Evolutionary conservation across 2,797 vertebrate species (phyloP), one percentile per base, ranked within the genome.

Genomic region (Nasua narica): DNA sequence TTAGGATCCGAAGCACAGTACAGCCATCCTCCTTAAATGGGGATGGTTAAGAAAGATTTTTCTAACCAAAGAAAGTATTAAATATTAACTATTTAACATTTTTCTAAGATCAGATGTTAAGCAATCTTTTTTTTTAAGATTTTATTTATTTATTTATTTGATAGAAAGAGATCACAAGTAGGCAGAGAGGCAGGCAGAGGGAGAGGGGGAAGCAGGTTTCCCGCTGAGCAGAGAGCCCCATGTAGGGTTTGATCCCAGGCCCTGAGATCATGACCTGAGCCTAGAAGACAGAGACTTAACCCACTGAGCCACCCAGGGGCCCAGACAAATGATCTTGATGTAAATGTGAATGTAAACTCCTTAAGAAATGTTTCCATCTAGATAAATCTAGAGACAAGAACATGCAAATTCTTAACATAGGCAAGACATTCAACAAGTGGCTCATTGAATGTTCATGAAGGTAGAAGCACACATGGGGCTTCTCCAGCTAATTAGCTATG

Each of bases 361-460:
- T 58, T 62, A 40, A 87, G 58, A 70, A 72, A 23, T 76, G 46
- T 92, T 77, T 81, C 18, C 27, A 77, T 70, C 21, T 70, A 21
- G 46, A 43, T 35, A 50, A 97, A 81, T 54, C 89, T 58, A 90
- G 43, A 46, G 12, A 9, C 90, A 87, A 93, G 15, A 82, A 74
- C 23, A 74, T 35, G 10, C 18, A 67, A 37, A 40, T 84, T 74
- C 62, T 74, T 74, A 58, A 58, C 56, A 88, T 0, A 37, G 14
- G 18, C 11, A 92, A 52, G 50, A 76, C 8, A 37, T 35, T 74
- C 52, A 90, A 14, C 43, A 70, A 60, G 48, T 25, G 37, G 60
- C 52, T n/a, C 16, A 5, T 7, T 5, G 27, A 62, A 37, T 35
- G 29, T 29, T 40, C 16, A 50, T 13, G 13, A 16, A 52, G 8